Percentiles rank a stretch among this genome's conserved stretches.
phyloP scores from a whole-genome alignment of 1,140 invertebrate genomes.

The Lycorma delicatula region DNA sequence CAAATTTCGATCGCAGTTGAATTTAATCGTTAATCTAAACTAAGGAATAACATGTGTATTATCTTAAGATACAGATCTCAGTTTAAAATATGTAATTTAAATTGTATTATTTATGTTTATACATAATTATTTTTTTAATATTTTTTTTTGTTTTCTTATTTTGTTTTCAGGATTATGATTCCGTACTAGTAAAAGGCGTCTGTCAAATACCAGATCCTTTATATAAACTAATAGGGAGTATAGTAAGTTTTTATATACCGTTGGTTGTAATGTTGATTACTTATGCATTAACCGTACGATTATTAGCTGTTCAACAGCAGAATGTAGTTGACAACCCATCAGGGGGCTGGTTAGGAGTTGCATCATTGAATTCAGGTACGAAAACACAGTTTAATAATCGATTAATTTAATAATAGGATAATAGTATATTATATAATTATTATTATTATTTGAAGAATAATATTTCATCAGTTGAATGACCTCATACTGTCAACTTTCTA shows the following conservation, averaged over 20 bases:
- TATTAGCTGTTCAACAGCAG: constrained; percentile 67
- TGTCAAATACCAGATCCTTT: constrained; percentile 81
- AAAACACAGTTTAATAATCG: too few relatives aligned
- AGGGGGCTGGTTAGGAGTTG: constrained; percentile 38
- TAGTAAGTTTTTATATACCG: constrained; percentile 94
- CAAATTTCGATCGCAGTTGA: too few relatives aligned
- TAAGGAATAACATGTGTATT: too few relatives aligned
- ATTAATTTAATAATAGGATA: too few relatives aligned
- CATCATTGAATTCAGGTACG: too few relatives aligned
- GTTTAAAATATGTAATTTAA: too few relatives aligned
- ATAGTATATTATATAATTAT: too few relatives aligned
- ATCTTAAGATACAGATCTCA: too few relatives aligned
- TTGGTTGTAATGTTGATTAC: constrained; percentile 89
- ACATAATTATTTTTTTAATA: background rate
- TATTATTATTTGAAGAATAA: too few relatives aligned
- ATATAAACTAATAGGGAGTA: constrained; percentile 86
- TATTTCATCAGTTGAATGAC: too few relatives aligned
- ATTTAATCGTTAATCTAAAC: too few relatives aligned
- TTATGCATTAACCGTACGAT: constrained; percentile 79
- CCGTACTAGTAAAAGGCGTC: constrained; percentile 65
- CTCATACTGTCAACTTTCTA: too few relatives aligned
- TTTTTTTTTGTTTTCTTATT: constrained; percentile 21
- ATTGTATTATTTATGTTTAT: background rate
- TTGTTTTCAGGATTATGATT: constrained; percentile 61
- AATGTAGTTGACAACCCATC: constrained; percentile 50